Percentiles rank a stretch among this genome's conserved stretches.
These are phyloP conservation scores for Selenia dentaria DNA, from an alignment of 2,888 invertebrate species.

Conservation along the genomic window DNA sequence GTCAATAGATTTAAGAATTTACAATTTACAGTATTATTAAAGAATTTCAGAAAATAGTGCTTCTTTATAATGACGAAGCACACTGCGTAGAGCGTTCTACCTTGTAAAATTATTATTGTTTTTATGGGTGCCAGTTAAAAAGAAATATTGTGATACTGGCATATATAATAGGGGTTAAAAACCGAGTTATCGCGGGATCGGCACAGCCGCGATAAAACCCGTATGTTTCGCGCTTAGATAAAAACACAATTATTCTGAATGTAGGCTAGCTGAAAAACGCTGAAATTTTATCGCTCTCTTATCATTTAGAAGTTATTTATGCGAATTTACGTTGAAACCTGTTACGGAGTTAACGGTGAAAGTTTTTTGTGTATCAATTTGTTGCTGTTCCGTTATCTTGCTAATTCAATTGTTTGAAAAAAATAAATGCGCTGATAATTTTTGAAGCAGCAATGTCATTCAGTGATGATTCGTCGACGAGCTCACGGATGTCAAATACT, in stretches of 20 bases:
- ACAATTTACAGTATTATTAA: too few species aligned
- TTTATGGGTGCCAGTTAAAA: too few species aligned
- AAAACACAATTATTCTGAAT: constrained; percentile 48
- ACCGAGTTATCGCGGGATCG: constrained; percentile 31
- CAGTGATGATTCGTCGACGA: too few species aligned
- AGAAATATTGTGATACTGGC: constrained; percentile 4
- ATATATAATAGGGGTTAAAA: constrained; percentile 27
- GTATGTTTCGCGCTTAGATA: constrained; percentile 42
- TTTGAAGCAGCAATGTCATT: too few species aligned
- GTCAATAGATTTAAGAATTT: too few species aligned
- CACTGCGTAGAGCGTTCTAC: too few species aligned
- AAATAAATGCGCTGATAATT: background rate
- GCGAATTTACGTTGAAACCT: constrained; percentile 19
- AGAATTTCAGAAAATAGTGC: too few species aligned
- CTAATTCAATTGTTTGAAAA: background rate
- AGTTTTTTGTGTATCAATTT: constrained; percentile 5
- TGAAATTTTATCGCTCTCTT: constrained; percentile 28
- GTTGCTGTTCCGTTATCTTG: constrained; percentile 2
- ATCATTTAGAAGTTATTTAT: constrained; percentile 30
- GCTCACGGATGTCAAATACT: too few species aligned
- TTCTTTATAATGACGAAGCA: too few species aligned
- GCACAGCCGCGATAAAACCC: constrained; percentile 43
- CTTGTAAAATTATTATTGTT: too few species aligned
- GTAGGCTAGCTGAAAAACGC: constrained; percentile 34
- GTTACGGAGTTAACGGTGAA: constrained; percentile 13